These are phyloP conservation scores for Pandion haliaetus DNA, from an alignment of 2,113 vertebrate species.

Conservation along the genomic window DNA sequence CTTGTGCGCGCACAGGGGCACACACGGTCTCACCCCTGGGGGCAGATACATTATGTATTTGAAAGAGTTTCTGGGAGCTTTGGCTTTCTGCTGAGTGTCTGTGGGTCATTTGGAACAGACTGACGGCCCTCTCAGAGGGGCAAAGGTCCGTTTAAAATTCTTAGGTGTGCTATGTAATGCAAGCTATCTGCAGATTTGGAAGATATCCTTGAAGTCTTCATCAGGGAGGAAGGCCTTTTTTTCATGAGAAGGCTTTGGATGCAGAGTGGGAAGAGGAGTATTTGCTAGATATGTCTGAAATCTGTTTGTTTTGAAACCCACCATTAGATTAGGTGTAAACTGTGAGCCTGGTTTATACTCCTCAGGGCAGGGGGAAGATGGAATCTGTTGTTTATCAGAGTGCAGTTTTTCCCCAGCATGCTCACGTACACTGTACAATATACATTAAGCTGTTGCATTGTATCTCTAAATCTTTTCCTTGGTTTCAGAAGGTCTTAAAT, in stretches of 20 bases:
- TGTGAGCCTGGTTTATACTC: background rate
- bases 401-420: background rate
- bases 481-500: background rate
- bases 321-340: background rate
- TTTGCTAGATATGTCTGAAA: background rate
- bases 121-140: background rate
- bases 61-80: background rate
- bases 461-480: background rate
- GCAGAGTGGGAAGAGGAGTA: background rate
- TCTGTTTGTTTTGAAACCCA: conserved; percentile 12
- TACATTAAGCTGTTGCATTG: background rate
- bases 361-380: background rate
- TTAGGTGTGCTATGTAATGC: conserved; percentile 3
- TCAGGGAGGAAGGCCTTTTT: background rate
- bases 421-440: background rate
- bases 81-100: background rate
- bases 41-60: background rate
- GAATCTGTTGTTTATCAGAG: background rate
- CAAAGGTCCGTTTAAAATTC: conserved; percentile 20
- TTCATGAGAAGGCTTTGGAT: background rate
- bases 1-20: rapidly evolving
- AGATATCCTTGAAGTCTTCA: background rate
- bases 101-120: background rate
- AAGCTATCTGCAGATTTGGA: background rate
- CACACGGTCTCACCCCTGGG: background rate